Percentiles rank a stretch among this genome's conserved stretches.
Conservation (phyloP, 2,888 invertebrate species). For the Campoplex nolae region DNA sequence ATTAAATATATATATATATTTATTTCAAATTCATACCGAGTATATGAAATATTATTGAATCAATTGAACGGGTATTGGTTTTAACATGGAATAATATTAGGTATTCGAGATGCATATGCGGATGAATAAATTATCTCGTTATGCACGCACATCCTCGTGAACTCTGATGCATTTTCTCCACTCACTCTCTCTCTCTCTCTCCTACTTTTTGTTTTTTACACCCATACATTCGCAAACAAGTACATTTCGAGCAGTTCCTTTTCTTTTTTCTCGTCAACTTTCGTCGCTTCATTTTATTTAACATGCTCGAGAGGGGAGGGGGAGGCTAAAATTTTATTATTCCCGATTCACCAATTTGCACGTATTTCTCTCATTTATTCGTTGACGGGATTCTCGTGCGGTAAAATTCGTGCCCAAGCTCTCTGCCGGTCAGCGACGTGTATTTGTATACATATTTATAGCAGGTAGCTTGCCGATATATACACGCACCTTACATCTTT, state of each 20-base stretch:
- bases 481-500: conserved; percentile 48
- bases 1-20: neutral
- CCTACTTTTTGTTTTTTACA: neutral
- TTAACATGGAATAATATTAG: conserved; percentile 67
- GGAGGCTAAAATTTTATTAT: neutral
- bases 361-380: conserved; percentile 31
- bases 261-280: conserved; percentile 20
- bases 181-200: neutral
- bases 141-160: conserved; percentile 66
- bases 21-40: neutral
- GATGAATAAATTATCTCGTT: conserved; percentile 71
- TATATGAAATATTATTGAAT: conserved; percentile 13
- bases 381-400: conserved; percentile 5
- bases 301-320: neutral
- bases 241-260: neutral
- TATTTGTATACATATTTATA: conserved; percentile 56
- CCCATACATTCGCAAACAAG: neutral
- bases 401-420: neutral
- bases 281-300: conserved; percentile 23
- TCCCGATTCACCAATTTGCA: conserved; percentile 15
- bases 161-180: conserved; percentile 16
- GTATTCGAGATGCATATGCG: conserved; percentile 72
- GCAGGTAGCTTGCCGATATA: conserved; percentile 29
- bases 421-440: conserved; percentile 23
- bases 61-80: neutral